Base-by-base conservation (phyloP, 2,113 vertebrate species). In the Pangasianodon hypophthalmus region DNA sequence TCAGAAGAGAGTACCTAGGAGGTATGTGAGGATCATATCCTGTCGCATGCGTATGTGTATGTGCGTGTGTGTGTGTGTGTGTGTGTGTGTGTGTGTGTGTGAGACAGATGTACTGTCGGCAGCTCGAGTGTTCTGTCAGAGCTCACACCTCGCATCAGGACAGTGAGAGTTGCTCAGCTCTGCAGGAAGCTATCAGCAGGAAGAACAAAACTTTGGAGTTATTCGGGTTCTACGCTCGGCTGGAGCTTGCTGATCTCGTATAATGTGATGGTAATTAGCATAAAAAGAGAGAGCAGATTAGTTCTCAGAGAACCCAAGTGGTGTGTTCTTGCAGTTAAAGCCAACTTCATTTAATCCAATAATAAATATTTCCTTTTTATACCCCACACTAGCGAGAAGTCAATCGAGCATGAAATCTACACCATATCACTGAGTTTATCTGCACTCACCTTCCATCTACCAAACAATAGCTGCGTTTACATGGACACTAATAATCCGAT, bases 61-160 rank as follows among this genome's bases (percentile, higher is more conserved):
- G 37, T n/a, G 67, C 75, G 67, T 73, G 46, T 86, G 85, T 73
- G 67, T 86, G 56, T 44, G 56, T 46, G 82, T 46, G 83, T 50
- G 62, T 52, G 84, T 69, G 60, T 50, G 60, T 32, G 44, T 32
- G 84, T 21, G 62, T 19, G 44, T 29, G 58, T 10, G 46, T 2
- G 58, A 75, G 67, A 75, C 11, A 32, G 84, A 89, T 84, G 54
- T 84, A 84, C 82, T 60, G 32, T 44, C 19, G 46, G 84, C 54
- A 87, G 67, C 80, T 52, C n/a, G 62, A 84, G 84, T 77, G 69
- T 86, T 85, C 56, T 77, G 69, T 77, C 86, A 87, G 52, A 62
- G 41, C 86, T 87, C 21, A 60, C 56, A 21, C 82, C n/a, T 84
- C 82, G 60, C 82, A 41, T 84, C 82, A 84, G 82, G 82, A 84